Evolutionary conservation across 2,888 invertebrate species (phyloP).

Genomic region (Aleiodes testaceus): DNA sequence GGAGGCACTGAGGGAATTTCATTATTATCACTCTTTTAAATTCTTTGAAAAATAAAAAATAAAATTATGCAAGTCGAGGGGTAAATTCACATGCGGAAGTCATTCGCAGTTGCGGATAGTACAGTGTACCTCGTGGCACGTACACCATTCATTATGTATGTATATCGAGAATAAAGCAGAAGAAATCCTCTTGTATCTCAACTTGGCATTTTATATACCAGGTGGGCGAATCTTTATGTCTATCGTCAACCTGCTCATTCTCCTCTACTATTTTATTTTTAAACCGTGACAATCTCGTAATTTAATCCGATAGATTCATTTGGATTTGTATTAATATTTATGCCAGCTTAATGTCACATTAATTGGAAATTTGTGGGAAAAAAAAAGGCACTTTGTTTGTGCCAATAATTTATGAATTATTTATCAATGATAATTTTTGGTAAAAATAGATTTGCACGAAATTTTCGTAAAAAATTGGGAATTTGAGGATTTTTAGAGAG

Average conservation of each 20-base stretch:
- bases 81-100: constrained; percentile 40
- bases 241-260: constrained; percentile 14
- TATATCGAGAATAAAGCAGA: constrained; percentile 38
- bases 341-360: too few relatives aligned
- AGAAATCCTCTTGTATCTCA: constrained; percentile 28
- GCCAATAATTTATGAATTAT: too few relatives aligned
- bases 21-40: background rate
- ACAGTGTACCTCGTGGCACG: constrained; percentile 28
- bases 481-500: too few relatives aligned
- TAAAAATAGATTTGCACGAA: too few relatives aligned
- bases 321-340: too few relatives aligned
- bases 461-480: too few relatives aligned
- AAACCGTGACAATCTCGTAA: too few relatives aligned
- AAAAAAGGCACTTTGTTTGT: background rate
- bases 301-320: too few relatives aligned
- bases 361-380: background rate
- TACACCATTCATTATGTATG: constrained; percentile 40
- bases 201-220: constrained; percentile 25
- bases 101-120: constrained; percentile 26
- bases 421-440: too few relatives aligned
- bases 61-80: too few relatives aligned
- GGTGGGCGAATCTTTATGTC: constrained; percentile 29
- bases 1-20: too few relatives aligned
- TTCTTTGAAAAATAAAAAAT: too few relatives aligned
- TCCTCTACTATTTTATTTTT: background rate